These are phyloP conservation scores for Limnephilus lunatus DNA, from an alignment of 2,888 invertebrate species.

Conservation along the genomic window DNA sequence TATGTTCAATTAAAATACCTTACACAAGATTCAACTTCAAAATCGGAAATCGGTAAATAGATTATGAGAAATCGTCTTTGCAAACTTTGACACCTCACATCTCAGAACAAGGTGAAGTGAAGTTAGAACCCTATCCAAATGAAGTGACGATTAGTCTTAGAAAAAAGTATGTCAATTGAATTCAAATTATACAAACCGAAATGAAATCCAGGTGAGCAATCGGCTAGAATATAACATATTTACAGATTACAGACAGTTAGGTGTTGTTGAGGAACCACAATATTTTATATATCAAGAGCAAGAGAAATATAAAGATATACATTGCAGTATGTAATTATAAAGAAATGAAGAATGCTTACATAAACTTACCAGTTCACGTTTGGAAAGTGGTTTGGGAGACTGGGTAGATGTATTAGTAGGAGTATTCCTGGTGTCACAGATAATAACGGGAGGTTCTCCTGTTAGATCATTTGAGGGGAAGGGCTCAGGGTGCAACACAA, in stretches of 20 bases:
- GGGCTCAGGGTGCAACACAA: slow-evolving; percentile 30
- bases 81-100: too few relatives aligned
- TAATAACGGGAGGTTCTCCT: slow-evolving; percentile 12
- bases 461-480: background rate
- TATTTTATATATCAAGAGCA: background rate
- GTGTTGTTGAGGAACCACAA: background rate
- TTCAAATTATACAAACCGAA: background rate
- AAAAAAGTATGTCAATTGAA: background rate
- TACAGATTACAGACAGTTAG: background rate
- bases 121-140: too few relatives aligned
- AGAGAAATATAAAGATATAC: background rate
- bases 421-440: background rate
- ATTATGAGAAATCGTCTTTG: too few relatives aligned
- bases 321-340: background rate
- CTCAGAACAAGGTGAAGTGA: too few relatives aligned
- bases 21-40: too few relatives aligned
- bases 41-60: too few relatives aligned
- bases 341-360: background rate
- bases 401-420: slow-evolving; percentile 4
- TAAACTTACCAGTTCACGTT: slow-evolving; percentile 32
- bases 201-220: background rate
- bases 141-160: too few relatives aligned
- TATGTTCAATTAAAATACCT: too few relatives aligned
- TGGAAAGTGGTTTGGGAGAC: slow-evolving; percentile 31
- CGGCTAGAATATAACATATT: background rate